Evolutionary conservation across 2,797 vertebrate genomes (phyloP), one percentile per base, ranked within the genome.

Genomic region (Takifugu ocellatus): DNA sequence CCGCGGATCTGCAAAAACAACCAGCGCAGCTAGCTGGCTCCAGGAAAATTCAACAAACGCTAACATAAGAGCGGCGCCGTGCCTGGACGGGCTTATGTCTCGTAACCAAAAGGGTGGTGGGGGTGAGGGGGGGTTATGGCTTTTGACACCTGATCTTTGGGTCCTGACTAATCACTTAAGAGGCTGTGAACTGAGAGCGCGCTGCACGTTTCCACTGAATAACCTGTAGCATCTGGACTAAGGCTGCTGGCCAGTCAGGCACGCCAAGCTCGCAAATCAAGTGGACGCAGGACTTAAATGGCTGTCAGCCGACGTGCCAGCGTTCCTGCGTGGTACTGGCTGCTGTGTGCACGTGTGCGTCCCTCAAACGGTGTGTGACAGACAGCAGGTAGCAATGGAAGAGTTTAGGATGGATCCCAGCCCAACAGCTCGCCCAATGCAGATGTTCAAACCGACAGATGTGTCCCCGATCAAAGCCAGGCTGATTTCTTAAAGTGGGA

Each of bases 191-290:
- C 1, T 39, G 36, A 33, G 31, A 33, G 31, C 31, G 8, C 27
- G 27, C 27, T 6, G 48, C 47, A 54, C 59, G 31, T 56, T 61
- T 63, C 64, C 56, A 68, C 57, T 26, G 45, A 65, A 66, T 72
- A 79, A 83, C 79, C 72, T 76, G 72, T 49, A 84, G 71, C 83
- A 81, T 78, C 76, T 78, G 82, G 73, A 76, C 63, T 42, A 42
- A 76, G 75, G 84, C 75, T 69, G 59, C 59, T 65, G 61, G 57
- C 61, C 39, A 12, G 54, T 12, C 49, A 21, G 57, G 64, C 68
- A 61, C 42, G 67, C 68, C 78, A 75, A 64, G 72, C 70, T 61
- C 44, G 68, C 70, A 75, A 67, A 58, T 66, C 27, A 29, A 3
- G 70, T 75, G 63, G 43, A 70, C 46, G 65, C 45, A 29, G 49